Evolutionary conservation across 2,797 vertebrate genomes (phyloP).

Genomic region (Pterois miles): DNA sequence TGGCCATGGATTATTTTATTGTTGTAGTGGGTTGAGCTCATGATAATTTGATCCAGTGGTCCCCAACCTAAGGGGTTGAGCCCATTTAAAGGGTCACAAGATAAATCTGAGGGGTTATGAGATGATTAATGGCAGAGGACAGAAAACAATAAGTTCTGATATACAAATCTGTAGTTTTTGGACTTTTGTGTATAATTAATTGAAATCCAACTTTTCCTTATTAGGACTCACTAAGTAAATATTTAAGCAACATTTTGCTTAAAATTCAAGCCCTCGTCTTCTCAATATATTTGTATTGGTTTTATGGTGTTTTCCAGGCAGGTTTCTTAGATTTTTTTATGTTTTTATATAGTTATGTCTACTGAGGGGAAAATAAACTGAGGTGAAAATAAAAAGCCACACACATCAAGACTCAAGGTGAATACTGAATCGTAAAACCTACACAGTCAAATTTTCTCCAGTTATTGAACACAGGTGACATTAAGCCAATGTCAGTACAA

Average conservation of each 20-base stretch:
- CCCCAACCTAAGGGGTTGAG: background rate
- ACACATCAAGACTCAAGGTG: background rate
- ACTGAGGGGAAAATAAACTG: background rate
- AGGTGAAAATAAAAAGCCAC: background rate
- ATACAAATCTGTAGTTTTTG: background rate
- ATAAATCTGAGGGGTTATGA: background rate
- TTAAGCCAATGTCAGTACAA: background rate
- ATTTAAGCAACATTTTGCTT: too few species aligned
- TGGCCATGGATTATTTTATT: background rate
- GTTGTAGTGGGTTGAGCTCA: background rate
- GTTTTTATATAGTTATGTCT: background rate
- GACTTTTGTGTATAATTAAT: background rate
- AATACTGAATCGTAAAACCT: background rate
- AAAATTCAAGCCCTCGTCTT: background rate
- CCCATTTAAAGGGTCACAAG: background rate
- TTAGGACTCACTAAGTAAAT: background rate
- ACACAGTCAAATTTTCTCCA: background rate
- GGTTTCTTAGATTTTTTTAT: background rate
- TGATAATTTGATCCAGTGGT: background rate
- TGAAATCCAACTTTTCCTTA: background rate
- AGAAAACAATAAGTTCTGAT: background rate
- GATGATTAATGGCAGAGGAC: too few species aligned
- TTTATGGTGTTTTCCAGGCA: background rate
- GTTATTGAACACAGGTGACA: background rate
- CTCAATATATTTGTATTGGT: background rate